Base-by-base conservation (phyloP, 1,140 invertebrate genomes). In the Drosophila melanica region DNA sequence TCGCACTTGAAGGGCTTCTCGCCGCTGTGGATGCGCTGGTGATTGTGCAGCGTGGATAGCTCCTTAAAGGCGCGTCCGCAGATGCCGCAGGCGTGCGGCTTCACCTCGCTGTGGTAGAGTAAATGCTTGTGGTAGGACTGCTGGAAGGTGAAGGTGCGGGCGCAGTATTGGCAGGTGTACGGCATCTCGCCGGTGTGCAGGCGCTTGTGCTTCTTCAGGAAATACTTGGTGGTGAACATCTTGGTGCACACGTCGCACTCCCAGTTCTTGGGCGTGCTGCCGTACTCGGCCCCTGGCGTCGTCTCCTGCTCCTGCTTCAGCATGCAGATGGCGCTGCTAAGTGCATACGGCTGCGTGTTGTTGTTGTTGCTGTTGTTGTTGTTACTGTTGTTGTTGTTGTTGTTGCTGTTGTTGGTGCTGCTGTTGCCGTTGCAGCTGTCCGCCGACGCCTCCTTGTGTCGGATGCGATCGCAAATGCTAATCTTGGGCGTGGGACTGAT, bases 1-100 rank as follows among this genome's bases (percentile, higher is more conserved):
- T 97, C 96, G 91, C 97, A 98, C 45, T 95, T 95, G 89, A 97
- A 98, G 11, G 97, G 97, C 91, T 98, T 97, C 91, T 98, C 97
- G 1, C 97, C 97, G 7, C 96, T 97, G 79, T 96, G 90, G 78
- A 98, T 97, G 62, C 97, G 91, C 90, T 97, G 95, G 90, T 98
- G 96, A 91, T 97, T 98, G 84, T 98, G 96, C 12, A 98, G 93
- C 4, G 96, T 97, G 4, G 96, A 97, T n/a, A 97, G 93, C 92
- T 97, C 96, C 91, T 97, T 97, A 90, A 98, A 98, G 6, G 96
- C 94, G 74, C 96, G 93, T 0, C 96, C 96, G 92, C 97, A 98
- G 77, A 95, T 95, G 11, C 86, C 92, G 86, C 97, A 98, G 6
- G 94, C 93, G 80, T 97, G 96, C 2, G 96, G 97, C 81, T 97